Base-by-base conservation (phyloP, 2,888 invertebrate genomes). In the Meteorus colon region DNA sequence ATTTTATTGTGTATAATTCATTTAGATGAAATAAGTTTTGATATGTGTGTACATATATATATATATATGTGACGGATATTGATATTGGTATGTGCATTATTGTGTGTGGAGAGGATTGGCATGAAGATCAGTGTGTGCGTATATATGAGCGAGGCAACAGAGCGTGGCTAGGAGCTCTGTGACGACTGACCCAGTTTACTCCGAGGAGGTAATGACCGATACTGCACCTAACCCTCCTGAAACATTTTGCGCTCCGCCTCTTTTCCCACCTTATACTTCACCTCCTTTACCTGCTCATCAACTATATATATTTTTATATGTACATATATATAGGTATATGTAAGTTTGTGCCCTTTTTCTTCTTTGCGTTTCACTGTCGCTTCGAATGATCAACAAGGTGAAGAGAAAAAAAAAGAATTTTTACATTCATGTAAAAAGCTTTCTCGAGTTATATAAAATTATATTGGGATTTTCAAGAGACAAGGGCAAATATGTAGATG, bases 101-200 rank as follows among this genome's bases (percentile, higher is more conserved):
- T 37, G 48, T 48, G 41, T 67, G 27, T 67, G 14, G 41, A 65
- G 41, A 65, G 65, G 34, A 41, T 41, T 34, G 37, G 65, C 37
- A 19, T 55, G 24, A 55, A 41, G 19, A 19, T 55, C n/a, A 29
- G 29, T 27, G 45, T 67, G 48, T 29, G 45, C 82, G 83, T 83
- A 73, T 74, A 41, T 1, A 62, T 60, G 75, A 12, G 63, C 34
- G 70, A 65, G 68, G 68, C 59, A 77, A 70, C 66, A 75, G 70
- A 73, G 73, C 70, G 74, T 77, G 73, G 76, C 66, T 70, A 77
- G 78, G 76, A 77, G 79, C 85, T 86, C 86, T 87, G 86, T 86
- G 89, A 88, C 89, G 89, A 89, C 89, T 89, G 89, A 89, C 89
- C 89, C 83, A 89, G 88, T 89, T 55, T 89, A 88, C 86, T 86